Percentiles rank a stretch among this genome's conserved stretches.
Conservation (phyloP, 1,140 invertebrate genomes). For the Cydia strobilella region DNA sequence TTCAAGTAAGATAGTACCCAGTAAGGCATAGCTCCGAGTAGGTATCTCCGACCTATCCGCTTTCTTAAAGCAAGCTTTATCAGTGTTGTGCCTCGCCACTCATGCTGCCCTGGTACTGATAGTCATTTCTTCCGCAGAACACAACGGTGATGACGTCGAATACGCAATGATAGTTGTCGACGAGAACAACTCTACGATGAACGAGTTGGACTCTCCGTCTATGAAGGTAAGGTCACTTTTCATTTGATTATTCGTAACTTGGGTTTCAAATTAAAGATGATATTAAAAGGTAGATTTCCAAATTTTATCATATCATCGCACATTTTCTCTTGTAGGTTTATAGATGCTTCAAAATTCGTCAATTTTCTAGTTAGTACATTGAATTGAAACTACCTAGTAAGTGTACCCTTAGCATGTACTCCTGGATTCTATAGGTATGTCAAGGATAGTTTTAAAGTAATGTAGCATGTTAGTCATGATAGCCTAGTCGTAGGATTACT, state of each 20-base stretch:
- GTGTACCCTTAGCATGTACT: conserved; percentile 22
- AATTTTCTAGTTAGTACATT: conserved; percentile 6
- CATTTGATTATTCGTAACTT: not conserved
- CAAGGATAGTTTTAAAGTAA: conserved; percentile 21
- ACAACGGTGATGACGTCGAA: conserved; percentile 87
- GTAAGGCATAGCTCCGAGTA: conserved; percentile 15
- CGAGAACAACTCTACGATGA: conserved; percentile 92
- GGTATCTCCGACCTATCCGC: conserved; percentile 40
- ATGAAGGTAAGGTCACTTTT: conserved; percentile 85
- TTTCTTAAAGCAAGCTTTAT: conserved; percentile 58
- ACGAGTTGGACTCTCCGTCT: conserved; percentile 89
- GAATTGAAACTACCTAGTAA: conserved; percentile 1
- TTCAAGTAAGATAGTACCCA: conserved; percentile 9
- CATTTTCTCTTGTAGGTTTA: conserved; percentile 24
- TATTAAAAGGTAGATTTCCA: not conserved
- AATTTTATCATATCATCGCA: conserved; percentile 25
- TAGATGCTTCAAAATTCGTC: not conserved
- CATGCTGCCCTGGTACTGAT: not conserved
- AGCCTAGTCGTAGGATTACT: conserved; percentile 12
- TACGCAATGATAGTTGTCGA: conserved; percentile 95
- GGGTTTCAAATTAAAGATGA: not conserved
- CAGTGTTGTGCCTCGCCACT: conserved; percentile 45
- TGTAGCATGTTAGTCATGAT: conserved; percentile 29
- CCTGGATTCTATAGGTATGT: conserved; percentile 20
- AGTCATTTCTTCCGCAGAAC: conserved; percentile 54